Evolutionary conservation across 2,797 vertebrate species (phyloP).

Genomic region (Enteromius anoplus): DNA sequence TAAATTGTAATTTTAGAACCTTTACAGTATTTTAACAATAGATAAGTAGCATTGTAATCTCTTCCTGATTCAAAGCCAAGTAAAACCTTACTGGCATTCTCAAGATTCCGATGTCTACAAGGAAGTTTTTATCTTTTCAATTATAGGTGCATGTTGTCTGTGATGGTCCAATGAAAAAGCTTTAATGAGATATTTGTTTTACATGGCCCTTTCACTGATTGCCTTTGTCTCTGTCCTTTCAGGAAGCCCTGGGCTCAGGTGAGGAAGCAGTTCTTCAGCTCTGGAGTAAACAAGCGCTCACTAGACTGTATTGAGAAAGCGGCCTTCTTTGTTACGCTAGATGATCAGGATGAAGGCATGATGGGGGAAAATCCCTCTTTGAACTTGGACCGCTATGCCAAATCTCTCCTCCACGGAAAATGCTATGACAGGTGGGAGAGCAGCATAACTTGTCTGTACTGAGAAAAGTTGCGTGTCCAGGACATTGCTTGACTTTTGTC

Average conservation of each 20-base stretch:
- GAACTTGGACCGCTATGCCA: constrained; percentile 85
- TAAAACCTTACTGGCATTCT: background rate
- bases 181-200: background rate
- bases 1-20: background rate
- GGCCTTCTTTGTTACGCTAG: constrained; percentile 86
- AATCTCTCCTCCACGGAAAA: constrained; percentile 84
- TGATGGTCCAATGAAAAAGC: background rate
- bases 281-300: constrained; percentile 64
- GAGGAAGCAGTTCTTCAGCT: constrained; percentile 67
- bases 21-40: background rate
- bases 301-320: constrained; percentile 81
- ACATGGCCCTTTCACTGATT: background rate
- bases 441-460: background rate
- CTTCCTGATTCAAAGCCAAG: constrained; percentile 8
- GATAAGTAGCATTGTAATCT: background rate
- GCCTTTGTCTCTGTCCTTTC: constrained; percentile 1
- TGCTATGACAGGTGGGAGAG: constrained; percentile 84
- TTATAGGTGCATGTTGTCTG: background rate
- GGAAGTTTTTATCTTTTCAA: background rate
- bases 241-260: constrained; percentile 76
- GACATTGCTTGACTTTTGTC: background rate
- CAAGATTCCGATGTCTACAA: background rate
- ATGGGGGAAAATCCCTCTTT: constrained; percentile 74
- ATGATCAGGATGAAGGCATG: constrained; percentile 83
- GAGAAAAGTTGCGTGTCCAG: no score